Base-by-base conservation (phyloP, 2,113 vertebrate genomes). In the Dicentrarchus labrax region DNA sequence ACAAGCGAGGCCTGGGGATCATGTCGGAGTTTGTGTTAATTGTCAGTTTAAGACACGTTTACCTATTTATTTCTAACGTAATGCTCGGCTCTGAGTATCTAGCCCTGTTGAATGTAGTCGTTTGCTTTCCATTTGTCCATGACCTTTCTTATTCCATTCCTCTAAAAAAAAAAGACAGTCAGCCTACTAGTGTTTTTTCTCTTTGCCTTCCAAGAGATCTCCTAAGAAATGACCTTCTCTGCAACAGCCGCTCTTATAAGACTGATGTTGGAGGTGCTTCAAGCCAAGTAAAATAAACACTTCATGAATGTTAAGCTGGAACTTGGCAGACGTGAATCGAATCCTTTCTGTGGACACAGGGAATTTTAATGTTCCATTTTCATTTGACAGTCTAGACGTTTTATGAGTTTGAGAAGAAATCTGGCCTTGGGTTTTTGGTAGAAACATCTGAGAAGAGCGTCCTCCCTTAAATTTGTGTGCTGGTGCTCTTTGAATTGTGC, bases 271-370 rank as follows among this genome's bases (percentile, higher is more conserved):
- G 78, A 91, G 82, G 83, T 73, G 80, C 86, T 77, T 85, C 68
- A 67, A 88, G 92, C 95, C 94, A 95, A 94, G 88, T 93, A 78
- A 95, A 95, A 95, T 93, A 95, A 95, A 95, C 94, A 95, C 86
- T 86, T 87, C 22, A 61, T 64, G 88, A 93, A 94, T 86, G 91
- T 89, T 84, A 90, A 94, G 87, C 82, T 84, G 72, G 87, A 87
- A 92, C 90, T 95, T 95, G 94, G 94, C 94, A 92, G 94, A 81
- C 57, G 36, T 41, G 84, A 86, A 88, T 77, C 68, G 56, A 86
- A 90, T 75, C 72, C 57, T 89, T 94, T 86, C 87, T 86, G 76
- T 83, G 88, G 89, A 94, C 89, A 69, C 78, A 4, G 89, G 87
- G 89, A 80, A 76, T 91, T 94, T 94, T 94, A 92, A 89, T 93